Percentiles rank a stretch among this genome's conserved stretches.
phyloP scores from a whole-genome alignment of 2,113 vertebrate species.

The Hyperoodon ampullatus region DNA sequence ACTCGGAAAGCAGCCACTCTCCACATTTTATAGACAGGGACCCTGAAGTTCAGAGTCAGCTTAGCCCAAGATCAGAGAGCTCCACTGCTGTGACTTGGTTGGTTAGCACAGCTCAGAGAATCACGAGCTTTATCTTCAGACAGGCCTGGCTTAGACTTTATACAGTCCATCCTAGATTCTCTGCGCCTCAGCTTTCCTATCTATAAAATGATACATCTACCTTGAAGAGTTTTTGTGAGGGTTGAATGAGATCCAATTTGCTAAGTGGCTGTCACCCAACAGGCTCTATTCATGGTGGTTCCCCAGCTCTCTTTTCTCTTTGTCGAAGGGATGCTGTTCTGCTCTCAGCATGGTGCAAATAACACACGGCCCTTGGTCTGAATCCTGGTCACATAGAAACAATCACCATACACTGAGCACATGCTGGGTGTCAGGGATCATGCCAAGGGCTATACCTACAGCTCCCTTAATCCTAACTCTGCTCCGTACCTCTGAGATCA shows the following conservation, averaged over 20 bases:
- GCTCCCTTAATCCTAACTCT: neutral
- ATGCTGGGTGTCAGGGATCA: neutral
- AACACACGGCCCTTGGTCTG: neutral
- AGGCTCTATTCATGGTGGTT: neutral
- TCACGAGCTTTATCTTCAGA: neutral
- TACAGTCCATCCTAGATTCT: neutral
- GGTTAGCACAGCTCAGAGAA: neutral
- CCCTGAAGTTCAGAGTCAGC: neutral
- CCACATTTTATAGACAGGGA: neutral
- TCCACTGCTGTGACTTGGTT: neutral
- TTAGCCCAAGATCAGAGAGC: neutral
- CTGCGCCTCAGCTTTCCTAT: neutral
- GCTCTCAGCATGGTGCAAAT: neutral
- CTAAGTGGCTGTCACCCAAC: neutral
- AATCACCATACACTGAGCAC: neutral
- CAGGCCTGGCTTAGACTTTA: neutral
- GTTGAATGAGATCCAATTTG: neutral
- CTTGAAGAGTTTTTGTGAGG: neutral
- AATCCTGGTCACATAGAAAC: neutral
- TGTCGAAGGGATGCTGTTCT: neutral
- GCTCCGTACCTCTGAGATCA: neutral
- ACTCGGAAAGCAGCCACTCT: neutral
- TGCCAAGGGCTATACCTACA: neutral
- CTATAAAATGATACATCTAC: neutral
- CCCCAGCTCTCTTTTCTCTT: neutral